Evolutionary conservation across 2,113 vertebrate species (phyloP).

Genomic region (Corythaeola cristata): DNA sequence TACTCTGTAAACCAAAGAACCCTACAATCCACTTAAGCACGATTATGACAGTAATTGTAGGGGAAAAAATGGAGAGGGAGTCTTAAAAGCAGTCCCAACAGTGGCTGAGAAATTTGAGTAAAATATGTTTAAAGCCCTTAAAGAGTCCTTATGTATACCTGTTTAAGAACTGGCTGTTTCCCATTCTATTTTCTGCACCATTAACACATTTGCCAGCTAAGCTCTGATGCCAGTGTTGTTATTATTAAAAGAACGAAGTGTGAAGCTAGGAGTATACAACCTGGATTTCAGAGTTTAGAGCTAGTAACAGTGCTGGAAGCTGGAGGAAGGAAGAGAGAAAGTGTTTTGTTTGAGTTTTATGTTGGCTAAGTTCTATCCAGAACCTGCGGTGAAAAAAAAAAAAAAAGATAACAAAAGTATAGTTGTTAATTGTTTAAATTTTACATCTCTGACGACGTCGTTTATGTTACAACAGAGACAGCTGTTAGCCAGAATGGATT

Average conservation of each 20-base stretch:
- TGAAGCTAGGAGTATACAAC: background rate
- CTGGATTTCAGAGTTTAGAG: background rate
- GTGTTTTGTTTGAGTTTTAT: background rate
- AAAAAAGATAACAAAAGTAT: background rate
- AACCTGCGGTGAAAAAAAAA: background rate
- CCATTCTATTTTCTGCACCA: slow-evolving; percentile 15
- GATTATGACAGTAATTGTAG: background rate
- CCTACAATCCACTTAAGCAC: background rate
- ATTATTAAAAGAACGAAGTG: background rate
- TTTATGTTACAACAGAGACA: background rate
- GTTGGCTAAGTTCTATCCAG: background rate
- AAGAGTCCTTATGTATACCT: background rate
- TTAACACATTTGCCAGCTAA: slow-evolving; percentile 30
- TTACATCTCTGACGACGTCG: background rate
- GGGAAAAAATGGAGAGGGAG: background rate
- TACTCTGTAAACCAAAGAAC: background rate
- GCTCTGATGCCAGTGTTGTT: background rate
- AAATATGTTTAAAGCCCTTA: background rate
- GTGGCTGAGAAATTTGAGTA: background rate
- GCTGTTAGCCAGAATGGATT: background rate
- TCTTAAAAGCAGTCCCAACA: background rate
- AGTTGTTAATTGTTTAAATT: background rate
- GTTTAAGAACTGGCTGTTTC: slow-evolving; percentile 8
- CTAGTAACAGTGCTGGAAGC: background rate
- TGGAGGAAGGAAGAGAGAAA: background rate